Base-by-base conservation (phyloP, 2,888 invertebrate species). In the Caenorhabditis parvicauda region DNA sequence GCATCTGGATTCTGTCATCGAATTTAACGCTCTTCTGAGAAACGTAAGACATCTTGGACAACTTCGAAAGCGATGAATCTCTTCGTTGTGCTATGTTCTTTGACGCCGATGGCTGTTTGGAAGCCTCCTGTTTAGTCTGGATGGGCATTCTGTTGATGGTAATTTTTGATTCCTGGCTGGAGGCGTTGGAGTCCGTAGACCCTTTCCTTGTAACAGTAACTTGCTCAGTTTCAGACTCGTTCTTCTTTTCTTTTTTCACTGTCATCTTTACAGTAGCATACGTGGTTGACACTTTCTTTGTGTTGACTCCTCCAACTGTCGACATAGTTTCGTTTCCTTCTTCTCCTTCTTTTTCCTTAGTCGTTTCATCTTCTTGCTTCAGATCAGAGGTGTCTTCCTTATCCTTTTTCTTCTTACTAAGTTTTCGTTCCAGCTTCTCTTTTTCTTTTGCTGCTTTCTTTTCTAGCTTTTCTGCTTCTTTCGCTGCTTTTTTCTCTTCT, bases 11-110 rank as follows among this genome's bases (percentile, higher is more conserved):
- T 22, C 65, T 44, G 41, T 74, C 72, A 27, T 62, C 66, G 62
- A 74, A 74, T 14, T 64, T 74, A 44, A 74, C 74, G 12, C 67
- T 67, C 35, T 74, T 74, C 37, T 64, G 59, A 21, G 64, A 59
- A 9, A 50, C 46, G 48, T 49, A 53, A 4, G 70, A 69, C 32
- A 64, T 45, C 6, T 66, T 51, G 7, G 67, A 68, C 14, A 67
- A 61, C 53, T 72, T 69, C 4, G 64, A 64, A 59, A 70, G 53
- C n/a, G 66, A 69, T 1, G 72, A 72, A 38, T 69, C 74, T 21
- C 74, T 47, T 19, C 74, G 43, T 17, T 74, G 70, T 22, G 63
- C 66, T 14, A 72, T 67, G 24, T 27, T 58, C 35, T 47, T 55
- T 17, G 45, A 25, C 7, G n/a, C n/a, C n/a, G n/a, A n/a, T n/a